Base-by-base conservation (phyloP, 2,113 vertebrate genomes). In the Tretioscincus oriximinensis region DNA sequence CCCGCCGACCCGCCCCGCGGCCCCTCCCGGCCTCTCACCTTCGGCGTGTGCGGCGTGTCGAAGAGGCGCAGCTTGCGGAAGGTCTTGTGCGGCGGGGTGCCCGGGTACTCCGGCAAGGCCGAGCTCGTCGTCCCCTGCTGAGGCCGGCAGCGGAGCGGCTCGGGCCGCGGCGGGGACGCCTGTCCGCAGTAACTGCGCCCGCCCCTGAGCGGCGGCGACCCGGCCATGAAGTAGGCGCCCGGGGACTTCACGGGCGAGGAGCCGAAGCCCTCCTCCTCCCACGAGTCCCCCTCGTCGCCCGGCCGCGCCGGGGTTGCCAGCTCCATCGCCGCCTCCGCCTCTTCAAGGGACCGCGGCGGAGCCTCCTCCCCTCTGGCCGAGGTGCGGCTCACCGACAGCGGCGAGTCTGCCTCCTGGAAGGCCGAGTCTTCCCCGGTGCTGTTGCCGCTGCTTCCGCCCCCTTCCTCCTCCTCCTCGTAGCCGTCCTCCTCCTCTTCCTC, bases 31-130 rank as follows among this genome's bases (percentile, higher is more conserved):
- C 28, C 45, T 72, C 96, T 82, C 82, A 99, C 98, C 98, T 99
- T 99, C 26, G 98, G 98, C 9, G 98, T 99, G 93, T 99, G 98
- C 11, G 98, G 97, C 0, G 98, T 99, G 89, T 99, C 97, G 86
- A 99, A 99, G 0, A 99, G 96, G 0, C 98, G 93, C 60, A 99
- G 95, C 74, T 99, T 99, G 77, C 97, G 95, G 90, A 99, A 97
- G 9, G 97, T 99, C 91, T 98, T 99, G 84, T 98, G 98, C 1
- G 98, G 98, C 49, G 98, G 98, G 1, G 98, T 99, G 86, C 97
- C 97, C 0, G 97, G 98, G 49, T 95, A 96, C 74, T 97, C 96
- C 0, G 96, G 97, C 73, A 95, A 88, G 21, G 96, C 97, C 5
- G 97, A 97, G 85, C 95, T 91, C 31, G 93, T 91, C 35, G 93